These are phyloP conservation scores for Daubentonia madagascariensis DNA, from an alignment of 2,113 vertebrate genomes.

Conservation along the genomic window DNA sequence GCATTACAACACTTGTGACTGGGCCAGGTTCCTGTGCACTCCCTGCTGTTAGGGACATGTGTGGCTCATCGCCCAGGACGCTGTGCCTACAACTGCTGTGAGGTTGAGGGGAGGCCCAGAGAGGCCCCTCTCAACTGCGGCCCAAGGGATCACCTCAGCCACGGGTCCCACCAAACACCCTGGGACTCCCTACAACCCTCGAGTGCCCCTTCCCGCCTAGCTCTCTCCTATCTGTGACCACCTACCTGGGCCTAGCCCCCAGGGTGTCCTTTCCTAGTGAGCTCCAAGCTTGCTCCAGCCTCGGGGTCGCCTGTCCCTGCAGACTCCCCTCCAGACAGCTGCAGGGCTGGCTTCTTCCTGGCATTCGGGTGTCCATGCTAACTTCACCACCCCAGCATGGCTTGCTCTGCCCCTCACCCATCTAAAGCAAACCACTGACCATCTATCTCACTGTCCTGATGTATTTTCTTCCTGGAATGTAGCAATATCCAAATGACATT, in stretches of 20 bases:
- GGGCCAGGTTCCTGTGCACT: not conserved
- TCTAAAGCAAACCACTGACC: not conserved
- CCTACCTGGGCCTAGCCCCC: too few species aligned
- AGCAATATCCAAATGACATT: not conserved
- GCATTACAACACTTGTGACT: not conserved
- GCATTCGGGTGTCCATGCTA: not conserved
- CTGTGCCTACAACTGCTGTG: not conserved
- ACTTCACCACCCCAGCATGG: not conserved
- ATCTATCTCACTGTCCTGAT: not conserved
- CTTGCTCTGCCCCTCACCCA: not conserved
- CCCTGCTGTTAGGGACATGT: rapidly evolving
- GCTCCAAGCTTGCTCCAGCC: not conserved
- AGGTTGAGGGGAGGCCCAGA: not conserved
- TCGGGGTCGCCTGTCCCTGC: rapidly evolving
- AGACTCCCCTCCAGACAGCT: not conserved
- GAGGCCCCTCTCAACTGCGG: not conserved
- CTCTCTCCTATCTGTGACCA: not conserved
- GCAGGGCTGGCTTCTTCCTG: not conserved
- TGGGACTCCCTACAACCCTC: not conserved
- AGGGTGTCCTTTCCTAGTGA: not conserved
- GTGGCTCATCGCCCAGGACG: not conserved
- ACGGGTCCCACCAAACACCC: not conserved
- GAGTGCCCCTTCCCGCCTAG: not conserved
- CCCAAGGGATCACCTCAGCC: not conserved
- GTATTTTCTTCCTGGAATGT: not conserved